A percentile compares a stretch with the other conserved stretches of the same genome.
phyloP scores from a whole-genome alignment of 2,888 invertebrate genomes.

The Germaria angustata region DNA sequence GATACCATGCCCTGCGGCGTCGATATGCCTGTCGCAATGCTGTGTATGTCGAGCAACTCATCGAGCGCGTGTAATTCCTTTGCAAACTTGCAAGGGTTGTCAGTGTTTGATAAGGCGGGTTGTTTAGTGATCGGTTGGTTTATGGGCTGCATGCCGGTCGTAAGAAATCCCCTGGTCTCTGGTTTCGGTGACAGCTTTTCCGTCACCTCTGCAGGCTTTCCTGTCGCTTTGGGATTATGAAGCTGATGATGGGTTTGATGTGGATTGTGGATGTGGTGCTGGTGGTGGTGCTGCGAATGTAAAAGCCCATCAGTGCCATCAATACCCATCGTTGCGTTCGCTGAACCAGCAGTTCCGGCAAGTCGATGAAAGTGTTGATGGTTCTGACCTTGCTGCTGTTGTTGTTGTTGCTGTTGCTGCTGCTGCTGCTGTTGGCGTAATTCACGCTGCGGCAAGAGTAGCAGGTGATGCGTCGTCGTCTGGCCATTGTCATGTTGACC shows the following conservation, averaged over 20 bases:
- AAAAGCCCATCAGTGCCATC: constrained; percentile 80
- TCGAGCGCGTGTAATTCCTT: constrained; percentile 80
- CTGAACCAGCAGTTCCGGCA: constrained; percentile 70
- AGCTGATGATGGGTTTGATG: constrained; percentile 68
- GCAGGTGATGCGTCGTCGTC: constrained; percentile 81
- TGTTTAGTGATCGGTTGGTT: constrained; percentile 81
- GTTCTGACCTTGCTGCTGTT: constrained; percentile 65
- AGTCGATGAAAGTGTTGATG: constrained; percentile 71
- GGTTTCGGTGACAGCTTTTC: constrained; percentile 67
- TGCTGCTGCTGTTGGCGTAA: constrained; percentile 81
- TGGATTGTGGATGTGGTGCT: constrained; percentile 71
- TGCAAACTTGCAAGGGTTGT: constrained; percentile 71
- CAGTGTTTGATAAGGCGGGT: constrained; percentile 78
- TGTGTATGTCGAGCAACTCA: constrained; percentile 81
- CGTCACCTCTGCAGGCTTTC: constrained; percentile 71
- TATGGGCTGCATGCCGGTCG: constrained; percentile 70
- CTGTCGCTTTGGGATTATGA: constrained; percentile 68
- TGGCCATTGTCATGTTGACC: constrained; percentile 81
- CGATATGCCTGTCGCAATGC: constrained; percentile 69
- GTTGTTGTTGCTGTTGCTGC: no score
- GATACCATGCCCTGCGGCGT: constrained; percentile 67
- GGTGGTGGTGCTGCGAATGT: constrained; percentile 77
- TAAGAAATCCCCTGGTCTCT: constrained; percentile 50
- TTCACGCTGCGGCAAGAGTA: constrained; percentile 82
- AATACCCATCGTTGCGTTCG: constrained; percentile 66